Percentiles rank a stretch among this genome's conserved stretches.
Evolutionary conservation across 2,113 vertebrate species (phyloP).

Genomic region (Cynocephalus volans): DNA sequence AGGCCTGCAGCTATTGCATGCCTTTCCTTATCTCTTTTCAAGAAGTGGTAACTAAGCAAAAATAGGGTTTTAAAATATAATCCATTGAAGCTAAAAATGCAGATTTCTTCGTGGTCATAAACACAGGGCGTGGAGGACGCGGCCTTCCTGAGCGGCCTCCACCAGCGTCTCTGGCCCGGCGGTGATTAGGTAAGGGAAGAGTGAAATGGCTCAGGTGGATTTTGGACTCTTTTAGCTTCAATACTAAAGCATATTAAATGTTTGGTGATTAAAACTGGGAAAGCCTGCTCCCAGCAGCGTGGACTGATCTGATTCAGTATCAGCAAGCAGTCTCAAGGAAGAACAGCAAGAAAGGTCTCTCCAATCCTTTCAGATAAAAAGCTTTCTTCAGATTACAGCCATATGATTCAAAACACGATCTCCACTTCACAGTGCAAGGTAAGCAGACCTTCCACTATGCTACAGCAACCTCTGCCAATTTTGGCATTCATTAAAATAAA

Average conservation of each 20-base stretch:
- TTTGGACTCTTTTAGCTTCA: neutral
- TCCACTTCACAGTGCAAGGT: constrained; percentile 45
- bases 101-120: neutral
- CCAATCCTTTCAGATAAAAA: constrained; percentile 47
- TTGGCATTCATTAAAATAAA: constrained; percentile 59
- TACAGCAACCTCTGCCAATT: neutral
- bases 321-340: neutral
- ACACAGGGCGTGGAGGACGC: neutral
- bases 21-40: constrained; percentile 14
- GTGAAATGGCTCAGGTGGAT: neutral
- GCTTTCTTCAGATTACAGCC: constrained; percentile 20
- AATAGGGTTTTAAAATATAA: neutral
- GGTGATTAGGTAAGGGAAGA: neutral
- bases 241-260: neutral
- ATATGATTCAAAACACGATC: neutral
- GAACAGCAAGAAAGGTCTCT: constrained; percentile 43
- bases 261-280: constrained; percentile 17
- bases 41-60: constrained; percentile 64
- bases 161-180: neutral
- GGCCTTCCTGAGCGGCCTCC: neutral
- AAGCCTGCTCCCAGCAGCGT: neutral
- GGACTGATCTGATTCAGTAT: neutral
- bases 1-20: constrained; percentile 8
- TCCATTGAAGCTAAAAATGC: neutral
- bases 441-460: constrained; percentile 13